Evolutionary conservation across 2,113 vertebrate species (phyloP), one percentile per base, ranked within the genome.

Genomic region (Labeo rohita): DNA sequence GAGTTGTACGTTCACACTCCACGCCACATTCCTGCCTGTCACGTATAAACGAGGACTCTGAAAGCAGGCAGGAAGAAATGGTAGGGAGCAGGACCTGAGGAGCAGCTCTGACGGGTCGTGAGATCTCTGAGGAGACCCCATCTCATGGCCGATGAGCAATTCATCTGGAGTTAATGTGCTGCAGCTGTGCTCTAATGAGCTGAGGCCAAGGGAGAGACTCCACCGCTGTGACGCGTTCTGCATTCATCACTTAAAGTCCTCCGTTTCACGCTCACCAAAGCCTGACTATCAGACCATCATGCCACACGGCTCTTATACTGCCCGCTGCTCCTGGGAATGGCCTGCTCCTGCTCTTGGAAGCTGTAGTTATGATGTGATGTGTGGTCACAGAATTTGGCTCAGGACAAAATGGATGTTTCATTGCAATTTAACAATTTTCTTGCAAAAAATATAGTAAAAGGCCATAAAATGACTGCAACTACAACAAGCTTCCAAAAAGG

Each of bases 111-210:
- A 89, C 82, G 52, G 78, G 78, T 80, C 39, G 13, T 65, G 59
- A 79, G 54, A 56, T 80, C 80, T 81, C 80, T 90, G 92, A 94
- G 93, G 92, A 94, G 92, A 92, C 91, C 90, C 88, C 89, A 90
- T 91, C 93, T 92, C 92, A 90, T 90, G 90, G 89, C 87, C 88
- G 84, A 93, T 92, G 91, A 93, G 91, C 92, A 90, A 93, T 94
- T 94, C 84, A 93, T 94, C 91, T 89, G 86, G 85, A 91, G 88
- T 91, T 94, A 93, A 95, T 94, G 93, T 91, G 90, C 89, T 92
- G 91, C 93, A 94, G 93, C 93, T 95, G 93, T 86, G 90, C 91
- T 88, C 89, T 94, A 94, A 95, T 94, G 92, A 94, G 91, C 90
- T 72, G 21, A 76, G 84, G 80, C 90, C 75, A 80, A 85, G 88